Base-by-base conservation (phyloP, 2,888 invertebrate species). In the Congeria kusceri region DNA sequence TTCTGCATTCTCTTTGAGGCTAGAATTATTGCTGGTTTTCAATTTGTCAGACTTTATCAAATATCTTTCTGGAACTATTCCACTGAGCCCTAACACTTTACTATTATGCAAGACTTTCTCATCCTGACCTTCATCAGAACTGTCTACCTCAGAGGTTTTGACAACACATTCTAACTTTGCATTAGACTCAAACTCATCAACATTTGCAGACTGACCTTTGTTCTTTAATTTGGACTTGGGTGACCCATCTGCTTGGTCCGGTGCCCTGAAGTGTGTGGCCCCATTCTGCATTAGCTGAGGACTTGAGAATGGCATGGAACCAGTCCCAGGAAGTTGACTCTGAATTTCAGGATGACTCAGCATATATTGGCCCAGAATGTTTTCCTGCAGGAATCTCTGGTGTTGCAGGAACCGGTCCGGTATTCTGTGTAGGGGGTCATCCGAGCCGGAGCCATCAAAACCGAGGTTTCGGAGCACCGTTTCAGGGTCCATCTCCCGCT, bases 401-500 rank as follows among this genome's bases (percentile, higher is more conserved):
- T 96, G 96, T 18, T 75, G 72, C 72, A 98, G 94, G 93, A 98
- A 98, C 73, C 96, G 93, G 85, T 95, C 96, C 3, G 98, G 98
- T 93, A 98, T 97, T 86, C 97, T 95, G 9, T 87, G 77, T 3
- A 88, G 76, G 5, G 90, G 83, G 58, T 73, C 75, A 20, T 81
- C 82, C 15, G 85, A 79, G 25, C 75, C 64, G 4, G 82, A 69
- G 47, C 80, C 86, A 18, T 93, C 94, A 84, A 94, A 94, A 1
- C 94, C 94, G 9, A 94, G 91, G 84, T 96, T 96, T 65, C 97
- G 94, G 32, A 98, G 95, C 70, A 98, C 96, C 69, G 97, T 96
- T 92, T 98, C 98, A 0, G 98, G 98, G 94, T 98, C 97, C 27
- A 97, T 96, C 90, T 96, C 96, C 49, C 98, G 95, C 23, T 96